Conservation (phyloP, 2,797 vertebrate genomes). For the Leptatherina wallacei region DNA sequence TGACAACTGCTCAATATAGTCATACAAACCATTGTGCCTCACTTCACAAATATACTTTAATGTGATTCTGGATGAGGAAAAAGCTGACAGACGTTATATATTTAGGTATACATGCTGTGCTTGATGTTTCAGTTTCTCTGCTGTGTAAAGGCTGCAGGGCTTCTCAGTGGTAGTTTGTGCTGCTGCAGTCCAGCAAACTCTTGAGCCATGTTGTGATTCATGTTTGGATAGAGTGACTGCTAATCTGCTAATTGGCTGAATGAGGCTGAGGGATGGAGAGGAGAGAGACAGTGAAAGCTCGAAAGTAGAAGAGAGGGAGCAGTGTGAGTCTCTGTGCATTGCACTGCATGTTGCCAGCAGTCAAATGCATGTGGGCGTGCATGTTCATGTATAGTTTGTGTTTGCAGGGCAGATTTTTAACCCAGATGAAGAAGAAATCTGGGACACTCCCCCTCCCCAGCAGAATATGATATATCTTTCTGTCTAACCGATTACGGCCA, state of each 20-base stretch:
- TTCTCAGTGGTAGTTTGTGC: slow-evolving; percentile 29
- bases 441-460: slow-evolving; percentile 43
- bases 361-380: slow-evolving; percentile 26
- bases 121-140: slow-evolving; percentile 45
- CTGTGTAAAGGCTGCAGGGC: slow-evolving; percentile 41
- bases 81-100: slow-evolving; percentile 19
- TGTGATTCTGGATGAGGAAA: slow-evolving; percentile 30
- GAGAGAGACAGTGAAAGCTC: slow-evolving; percentile 27
- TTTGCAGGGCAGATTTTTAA: slow-evolving; percentile 59
- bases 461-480: slow-evolving; percentile 42
- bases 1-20: slow-evolving; percentile 38
- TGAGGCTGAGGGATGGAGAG: slow-evolving; percentile 45
- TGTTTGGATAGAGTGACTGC: slow-evolving; percentile 46
- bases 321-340: slow-evolving; percentile 33
- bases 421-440: slow-evolving; percentile 60
- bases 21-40: slow-evolving; percentile 34
- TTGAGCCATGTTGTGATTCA: slow-evolving; percentile 63
- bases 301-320: slow-evolving; percentile 24
- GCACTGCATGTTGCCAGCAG: slow-evolving; percentile 34
- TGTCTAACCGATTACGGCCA: slow-evolving; percentile 41
- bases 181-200: slow-evolving; percentile 53
- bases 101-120: slow-evolving; percentile 19
- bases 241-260: slow-evolving; percentile 77
- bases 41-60: slow-evolving; percentile 49
- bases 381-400: slow-evolving; percentile 48